These are phyloP conservation scores for Cyclophora albipunctata DNA, from an alignment of 2,888 invertebrate genomes.

Conservation along the genomic window DNA sequence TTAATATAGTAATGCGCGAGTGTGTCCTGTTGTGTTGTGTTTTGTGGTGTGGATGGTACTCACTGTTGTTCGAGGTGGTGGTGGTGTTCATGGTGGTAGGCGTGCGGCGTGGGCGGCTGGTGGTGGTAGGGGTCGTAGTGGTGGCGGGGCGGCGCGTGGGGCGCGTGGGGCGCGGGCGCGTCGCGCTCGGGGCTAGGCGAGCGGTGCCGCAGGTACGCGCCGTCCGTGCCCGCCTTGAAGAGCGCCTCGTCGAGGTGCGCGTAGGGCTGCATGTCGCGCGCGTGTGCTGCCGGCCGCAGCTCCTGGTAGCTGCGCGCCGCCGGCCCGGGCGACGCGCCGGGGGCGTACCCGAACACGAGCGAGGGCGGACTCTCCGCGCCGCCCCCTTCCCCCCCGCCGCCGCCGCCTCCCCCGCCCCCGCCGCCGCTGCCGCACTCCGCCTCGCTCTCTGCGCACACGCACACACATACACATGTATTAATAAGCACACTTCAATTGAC, in stretches of 20 bases:
- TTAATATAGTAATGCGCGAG: no score
- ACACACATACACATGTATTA: conserved; percentile 21
- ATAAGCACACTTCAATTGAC: conserved; percentile 1
- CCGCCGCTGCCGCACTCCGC: conserved; percentile 52
- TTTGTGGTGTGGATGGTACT: not conserved
- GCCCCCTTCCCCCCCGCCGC: conserved; percentile 30
- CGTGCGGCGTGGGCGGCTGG: conserved; percentile 19
- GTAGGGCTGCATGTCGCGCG: conserved; percentile 67
- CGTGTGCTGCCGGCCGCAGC: conserved; percentile 59
- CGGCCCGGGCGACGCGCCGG: conserved; percentile 49
- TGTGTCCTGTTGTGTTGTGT: no score
- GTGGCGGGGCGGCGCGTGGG: conserved; percentile 43
- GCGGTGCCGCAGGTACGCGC: conserved; percentile 51
- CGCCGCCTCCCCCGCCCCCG: conserved; percentile 44
- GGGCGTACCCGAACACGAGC: conserved; percentile 56
- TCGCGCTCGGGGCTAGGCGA: conserved; percentile 42
- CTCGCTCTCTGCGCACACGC: conserved; percentile 57
- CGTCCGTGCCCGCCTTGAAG: conserved; percentile 47
- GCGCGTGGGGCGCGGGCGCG: conserved; percentile 21
- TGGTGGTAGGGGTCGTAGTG: conserved; percentile 46
- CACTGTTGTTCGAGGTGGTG: not conserved
- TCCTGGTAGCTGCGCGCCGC: conserved; percentile 69
- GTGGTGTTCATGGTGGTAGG: not conserved
- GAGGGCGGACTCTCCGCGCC: conserved; percentile 57
- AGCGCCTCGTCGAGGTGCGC: conserved; percentile 55